phyloP scores from a whole-genome alignment of 2,888 invertebrate species.

The Lycaena phlaeas region DNA sequence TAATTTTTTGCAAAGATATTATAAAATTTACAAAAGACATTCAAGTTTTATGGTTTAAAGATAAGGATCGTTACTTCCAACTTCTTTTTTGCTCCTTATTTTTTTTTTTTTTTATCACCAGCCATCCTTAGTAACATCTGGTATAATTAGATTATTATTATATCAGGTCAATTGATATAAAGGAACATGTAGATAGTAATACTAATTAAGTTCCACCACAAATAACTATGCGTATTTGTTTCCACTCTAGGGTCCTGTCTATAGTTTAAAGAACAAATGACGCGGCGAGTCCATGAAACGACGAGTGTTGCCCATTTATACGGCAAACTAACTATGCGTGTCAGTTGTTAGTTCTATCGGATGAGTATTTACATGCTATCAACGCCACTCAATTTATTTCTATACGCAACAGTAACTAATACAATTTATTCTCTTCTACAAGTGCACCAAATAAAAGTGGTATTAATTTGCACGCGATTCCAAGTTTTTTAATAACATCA shows the following conservation, averaged over 20 bases:
- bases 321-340: constrained; percentile 2
- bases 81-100: too few species aligned
- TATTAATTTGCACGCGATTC: not conserved
- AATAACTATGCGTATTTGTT: too few species aligned
- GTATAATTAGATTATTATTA: too few species aligned
- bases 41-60: too few species aligned
- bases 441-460: not conserved
- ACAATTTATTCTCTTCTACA: not conserved
- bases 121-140: too few species aligned
- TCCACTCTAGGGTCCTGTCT: not conserved
- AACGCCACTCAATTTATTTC: constrained; percentile 2
- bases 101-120: too few species aligned
- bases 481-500: not conserved
- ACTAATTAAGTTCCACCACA: too few species aligned
- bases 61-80: too few species aligned
- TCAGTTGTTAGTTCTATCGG: constrained; percentile 1
- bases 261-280: constrained; percentile 10
- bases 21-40: too few species aligned
- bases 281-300: constrained; percentile 7
- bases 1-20: too few species aligned
- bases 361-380: constrained; percentile 5
- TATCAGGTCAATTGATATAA: too few species aligned
- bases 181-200: too few species aligned
- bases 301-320: constrained; percentile 3
- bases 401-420: not conserved